Evolutionary conservation across 2,797 vertebrate genomes (phyloP).

Genomic region (Tarsius wallacei): DNA sequence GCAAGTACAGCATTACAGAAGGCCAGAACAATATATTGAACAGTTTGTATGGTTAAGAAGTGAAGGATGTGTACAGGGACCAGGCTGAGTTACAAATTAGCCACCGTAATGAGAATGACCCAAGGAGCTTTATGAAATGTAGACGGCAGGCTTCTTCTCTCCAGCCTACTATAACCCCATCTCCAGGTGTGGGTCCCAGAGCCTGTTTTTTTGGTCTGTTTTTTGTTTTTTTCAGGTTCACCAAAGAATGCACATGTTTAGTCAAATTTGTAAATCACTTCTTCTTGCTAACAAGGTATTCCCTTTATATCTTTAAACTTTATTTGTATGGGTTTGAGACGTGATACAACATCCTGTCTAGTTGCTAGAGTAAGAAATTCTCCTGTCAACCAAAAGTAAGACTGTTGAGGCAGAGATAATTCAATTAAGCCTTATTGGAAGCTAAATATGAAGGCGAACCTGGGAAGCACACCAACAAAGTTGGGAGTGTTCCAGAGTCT

Average conservation of each 20-base stretch:
- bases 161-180: neutral
- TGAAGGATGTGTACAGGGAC: neutral
- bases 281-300: neutral
- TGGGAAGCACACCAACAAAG: too few relatives aligned
- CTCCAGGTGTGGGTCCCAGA: neutral
- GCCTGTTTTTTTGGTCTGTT: neutral
- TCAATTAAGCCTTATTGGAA: too few relatives aligned
- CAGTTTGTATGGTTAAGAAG: neutral
- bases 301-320: neutral
- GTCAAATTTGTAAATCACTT: neutral
- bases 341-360: neutral
- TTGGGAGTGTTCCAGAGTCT: too few relatives aligned
- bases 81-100: neutral
- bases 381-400: neutral
- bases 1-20: neutral
- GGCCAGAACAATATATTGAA: neutral
- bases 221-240: neutral
- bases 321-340: neutral
- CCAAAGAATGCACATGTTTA: neutral
- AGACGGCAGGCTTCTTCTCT: neutral
- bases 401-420: too few relatives aligned
- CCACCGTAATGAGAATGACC: neutral
- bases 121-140: neutral
- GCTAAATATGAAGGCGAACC: too few relatives aligned
- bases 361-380: neutral